Percentiles rank a stretch among this genome's conserved stretches.
phyloP scores from a whole-genome alignment of 2,113 vertebrate genomes.

The Protomyctophum bolini region DNA sequence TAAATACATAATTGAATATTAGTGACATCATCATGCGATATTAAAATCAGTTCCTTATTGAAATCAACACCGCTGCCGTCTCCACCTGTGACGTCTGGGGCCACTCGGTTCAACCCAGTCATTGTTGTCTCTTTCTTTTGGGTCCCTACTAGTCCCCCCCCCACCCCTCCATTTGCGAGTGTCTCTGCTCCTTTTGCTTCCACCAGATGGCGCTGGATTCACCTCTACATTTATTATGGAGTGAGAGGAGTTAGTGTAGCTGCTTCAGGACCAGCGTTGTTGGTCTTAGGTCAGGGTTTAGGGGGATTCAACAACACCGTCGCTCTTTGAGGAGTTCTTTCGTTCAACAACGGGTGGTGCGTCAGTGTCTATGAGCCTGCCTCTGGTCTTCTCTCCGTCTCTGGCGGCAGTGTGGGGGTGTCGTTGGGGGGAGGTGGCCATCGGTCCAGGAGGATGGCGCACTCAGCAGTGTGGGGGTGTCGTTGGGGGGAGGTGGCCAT shows the following conservation, averaged over 20 bases:
- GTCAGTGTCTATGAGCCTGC: conserved; percentile 34
- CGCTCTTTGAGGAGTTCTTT: conserved; percentile 29
- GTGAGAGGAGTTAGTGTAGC: conserved; percentile 1
- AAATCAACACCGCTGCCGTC: conserved; percentile 36
- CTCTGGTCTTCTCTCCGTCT: conserved; percentile 45
- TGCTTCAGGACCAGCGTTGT: conserved; percentile 31
- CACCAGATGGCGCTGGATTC: conserved; percentile 61
- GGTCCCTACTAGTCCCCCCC: too few relatives aligned
- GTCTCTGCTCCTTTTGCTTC: conserved; percentile 35
- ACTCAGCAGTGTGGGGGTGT: conserved; percentile 18
- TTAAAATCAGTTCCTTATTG: conserved; percentile 65
- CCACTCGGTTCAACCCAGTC: too few relatives aligned
- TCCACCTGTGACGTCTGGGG: not conserved
- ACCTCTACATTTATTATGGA: conserved; percentile 22
- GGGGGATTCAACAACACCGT: conserved; percentile 5
- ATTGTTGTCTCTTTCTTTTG: too few relatives aligned
- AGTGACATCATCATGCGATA: conserved; percentile 82
- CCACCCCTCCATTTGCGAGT: not conserved
- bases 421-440: conserved; percentile 26
- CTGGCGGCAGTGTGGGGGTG: conserved; percentile 43
- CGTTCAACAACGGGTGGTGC: conserved; percentile 19
- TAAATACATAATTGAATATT: conserved; percentile 76
- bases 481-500: conserved; percentile 27
- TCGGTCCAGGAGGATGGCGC: conserved; percentile 35
- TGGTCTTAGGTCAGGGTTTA: conserved; percentile 29